Conservation (phyloP, 2,888 invertebrate genomes). For the Lamproptera curius region DNA sequence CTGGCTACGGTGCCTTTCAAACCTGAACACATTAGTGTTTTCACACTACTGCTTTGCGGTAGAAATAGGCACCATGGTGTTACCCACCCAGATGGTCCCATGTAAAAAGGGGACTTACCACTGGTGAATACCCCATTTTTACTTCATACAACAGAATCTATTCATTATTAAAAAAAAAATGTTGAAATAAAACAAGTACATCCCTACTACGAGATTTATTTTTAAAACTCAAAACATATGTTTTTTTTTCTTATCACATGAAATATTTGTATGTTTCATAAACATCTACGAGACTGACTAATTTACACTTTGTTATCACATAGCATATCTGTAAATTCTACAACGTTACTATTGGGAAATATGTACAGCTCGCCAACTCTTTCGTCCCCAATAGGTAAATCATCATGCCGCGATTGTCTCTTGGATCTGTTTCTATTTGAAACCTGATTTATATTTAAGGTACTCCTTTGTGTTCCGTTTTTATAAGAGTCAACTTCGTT, state of each 20-base stretch:
- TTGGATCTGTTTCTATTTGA: constrained; percentile 37
- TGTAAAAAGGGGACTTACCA: no score
- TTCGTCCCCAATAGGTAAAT: constrained; percentile 55
- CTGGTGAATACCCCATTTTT: no score
- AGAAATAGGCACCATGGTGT: no score
- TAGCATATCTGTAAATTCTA: constrained; percentile 65
- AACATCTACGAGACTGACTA: constrained; percentile 18
- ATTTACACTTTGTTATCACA: constrained; percentile 68
- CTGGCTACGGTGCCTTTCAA: no score
- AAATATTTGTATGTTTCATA: constrained; percentile 22
- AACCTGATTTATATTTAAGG: constrained; percentile 20
- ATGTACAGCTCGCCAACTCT: constrained; percentile 67
- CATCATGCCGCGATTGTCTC: constrained; percentile 38
- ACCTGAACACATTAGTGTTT: no score
- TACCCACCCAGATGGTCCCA: no score
- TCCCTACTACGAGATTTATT: constrained; percentile 10
- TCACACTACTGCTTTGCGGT: no score
- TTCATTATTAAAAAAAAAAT: neutral
- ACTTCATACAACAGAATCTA: no score
- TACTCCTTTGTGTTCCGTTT: constrained; percentile 29
- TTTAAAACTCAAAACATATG: constrained; percentile 5
- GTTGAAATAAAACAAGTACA: constrained; percentile 9
- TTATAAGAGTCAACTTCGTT: constrained; percentile 41
- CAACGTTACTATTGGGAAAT: constrained; percentile 67
- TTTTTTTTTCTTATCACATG: constrained; percentile 18